A percentile compares a stretch with the other conserved stretches of the same genome.
Conservation (phyloP, 2,797 vertebrate genomes). For the Microchirus variegatus region DNA sequence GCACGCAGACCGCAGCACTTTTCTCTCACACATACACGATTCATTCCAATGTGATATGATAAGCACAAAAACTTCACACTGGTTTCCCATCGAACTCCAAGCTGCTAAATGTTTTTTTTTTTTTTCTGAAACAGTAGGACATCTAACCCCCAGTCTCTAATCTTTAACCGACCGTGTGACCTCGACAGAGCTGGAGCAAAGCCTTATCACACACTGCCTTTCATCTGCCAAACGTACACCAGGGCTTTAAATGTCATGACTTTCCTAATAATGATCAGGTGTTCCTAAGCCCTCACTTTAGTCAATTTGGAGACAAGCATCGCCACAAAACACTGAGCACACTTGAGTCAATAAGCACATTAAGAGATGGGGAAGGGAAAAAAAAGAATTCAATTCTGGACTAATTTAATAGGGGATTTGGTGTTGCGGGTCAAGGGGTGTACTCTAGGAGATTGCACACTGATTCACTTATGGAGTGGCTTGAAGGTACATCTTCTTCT, state of each 20-base stretch:
- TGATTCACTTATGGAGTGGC: constrained; percentile 74
- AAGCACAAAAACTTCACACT: constrained; percentile 41
- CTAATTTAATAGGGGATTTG: constrained; percentile 74
- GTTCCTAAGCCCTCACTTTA: constrained; percentile 53
- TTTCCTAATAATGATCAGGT: constrained; percentile 56
- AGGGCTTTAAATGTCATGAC: constrained; percentile 45
- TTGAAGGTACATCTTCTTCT: constrained; percentile 56
- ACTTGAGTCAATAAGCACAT: constrained; percentile 72
- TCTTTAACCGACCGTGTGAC: constrained; percentile 60
- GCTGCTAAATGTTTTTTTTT: constrained; percentile 28
- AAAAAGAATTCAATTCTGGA: constrained; percentile 66
- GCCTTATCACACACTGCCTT: constrained; percentile 35
- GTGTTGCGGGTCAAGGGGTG: constrained; percentile 66
- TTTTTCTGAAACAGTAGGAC: constrained; percentile 52
- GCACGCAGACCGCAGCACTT: constrained; percentile 36
- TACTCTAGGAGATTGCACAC: constrained; percentile 75
- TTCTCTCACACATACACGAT: constrained; percentile 30
- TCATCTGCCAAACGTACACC: constrained; percentile 33
- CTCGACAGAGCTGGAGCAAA: constrained; percentile 24
- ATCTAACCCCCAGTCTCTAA: constrained; percentile 59
- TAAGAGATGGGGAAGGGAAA: constrained; percentile 48
- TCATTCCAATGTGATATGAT: constrained; percentile 50
- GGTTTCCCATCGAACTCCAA: constrained; percentile 39
- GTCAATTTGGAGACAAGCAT: constrained; percentile 53
- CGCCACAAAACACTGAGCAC: constrained; percentile 55